phyloP scores from a whole-genome alignment of 1,140 invertebrate species.

The Eufriesea mexicana region DNA sequence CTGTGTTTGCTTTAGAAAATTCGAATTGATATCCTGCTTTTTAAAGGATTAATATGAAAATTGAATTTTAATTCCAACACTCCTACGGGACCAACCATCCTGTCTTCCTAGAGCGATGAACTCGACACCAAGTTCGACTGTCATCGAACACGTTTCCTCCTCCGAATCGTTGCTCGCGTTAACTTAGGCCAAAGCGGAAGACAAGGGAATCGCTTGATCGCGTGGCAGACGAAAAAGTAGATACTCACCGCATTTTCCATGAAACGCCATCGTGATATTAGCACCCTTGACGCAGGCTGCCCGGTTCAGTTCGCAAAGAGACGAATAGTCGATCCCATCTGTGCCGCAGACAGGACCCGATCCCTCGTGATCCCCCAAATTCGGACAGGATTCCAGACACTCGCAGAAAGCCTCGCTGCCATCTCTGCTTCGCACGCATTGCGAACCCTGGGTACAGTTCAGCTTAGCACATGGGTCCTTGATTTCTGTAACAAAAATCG shows the following conservation, averaged over 20 bases:
- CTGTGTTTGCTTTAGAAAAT: no score
- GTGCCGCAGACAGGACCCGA: constrained; percentile 89
- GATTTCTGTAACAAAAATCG: constrained; percentile 85
- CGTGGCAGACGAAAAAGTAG: background rate
- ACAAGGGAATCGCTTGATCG: background rate
- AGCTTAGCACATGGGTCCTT: constrained; percentile 89
- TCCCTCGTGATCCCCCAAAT: constrained; percentile 90
- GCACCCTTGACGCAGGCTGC: constrained; percentile 88
- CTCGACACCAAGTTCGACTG: no score
- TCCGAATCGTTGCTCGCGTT: no score
- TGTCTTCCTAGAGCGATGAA: no score
- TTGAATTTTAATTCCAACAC: no score
- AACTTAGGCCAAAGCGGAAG: no score
- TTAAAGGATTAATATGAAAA: no score
- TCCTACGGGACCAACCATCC: no score
- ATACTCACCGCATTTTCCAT: constrained; percentile 94
- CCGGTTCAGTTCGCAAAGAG: constrained; percentile 90
- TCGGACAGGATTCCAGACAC: constrained; percentile 89
- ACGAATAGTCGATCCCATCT: constrained; percentile 89
- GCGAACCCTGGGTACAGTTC: constrained; percentile 88
- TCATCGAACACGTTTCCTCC: no score
- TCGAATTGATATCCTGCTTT: no score
- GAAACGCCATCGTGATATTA: constrained; percentile 93
- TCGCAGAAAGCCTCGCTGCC: constrained; percentile 88
- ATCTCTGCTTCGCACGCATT: constrained; percentile 89